Evolutionary conservation across 2,797 vertebrate genomes (phyloP), one percentile per base, ranked within the genome.

Genomic region (Chloroceryle amazona): DNA sequence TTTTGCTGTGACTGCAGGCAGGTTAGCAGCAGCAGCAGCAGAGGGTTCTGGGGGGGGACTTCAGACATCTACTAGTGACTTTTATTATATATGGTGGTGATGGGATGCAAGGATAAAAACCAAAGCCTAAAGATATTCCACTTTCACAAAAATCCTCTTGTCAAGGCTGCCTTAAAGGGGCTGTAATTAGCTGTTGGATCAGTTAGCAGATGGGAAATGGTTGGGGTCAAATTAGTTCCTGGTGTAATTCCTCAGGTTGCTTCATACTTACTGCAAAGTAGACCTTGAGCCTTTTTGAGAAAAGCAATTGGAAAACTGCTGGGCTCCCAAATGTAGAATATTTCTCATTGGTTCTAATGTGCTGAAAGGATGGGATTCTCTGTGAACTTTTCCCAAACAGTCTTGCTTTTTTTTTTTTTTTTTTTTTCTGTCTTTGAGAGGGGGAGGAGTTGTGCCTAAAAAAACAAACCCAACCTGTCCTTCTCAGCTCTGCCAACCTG

Each of bases 381-480:
- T 96, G 81, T 62, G 84, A 96, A 94, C 86, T 95, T 90, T 92
- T 89, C 87, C 79, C 78, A 95, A 94, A 86, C 75, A 57, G 23
- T 95, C 92, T 91, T 71, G 70, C 71, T 28, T 67, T 92, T 89
- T 84, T 47, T 66, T 65, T 65, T 84, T 65, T 84, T 18, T 33
- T 37, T 28, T 61, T 66, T 90, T 88, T 74, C 86, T 93, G 46
- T 79, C 93, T 95, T 93, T 90, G 86, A 91, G 94, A 96, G 37
- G 49, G 96, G 94, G 93, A 95, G 93, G 95, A 96, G 95, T 95
- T 97, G 86, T 72, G 86, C 86, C 92, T 97, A 95, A 96, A 95
- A 97, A 97, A 96, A 94, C 95, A 97, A 96, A 97, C 96, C 96
- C 90, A 97, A 97, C 96, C 96, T 97, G 96, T 96, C 82, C 44